Base-by-base conservation (phyloP, 2,797 vertebrate species). In the Paratrypauchen microcephalus region DNA sequence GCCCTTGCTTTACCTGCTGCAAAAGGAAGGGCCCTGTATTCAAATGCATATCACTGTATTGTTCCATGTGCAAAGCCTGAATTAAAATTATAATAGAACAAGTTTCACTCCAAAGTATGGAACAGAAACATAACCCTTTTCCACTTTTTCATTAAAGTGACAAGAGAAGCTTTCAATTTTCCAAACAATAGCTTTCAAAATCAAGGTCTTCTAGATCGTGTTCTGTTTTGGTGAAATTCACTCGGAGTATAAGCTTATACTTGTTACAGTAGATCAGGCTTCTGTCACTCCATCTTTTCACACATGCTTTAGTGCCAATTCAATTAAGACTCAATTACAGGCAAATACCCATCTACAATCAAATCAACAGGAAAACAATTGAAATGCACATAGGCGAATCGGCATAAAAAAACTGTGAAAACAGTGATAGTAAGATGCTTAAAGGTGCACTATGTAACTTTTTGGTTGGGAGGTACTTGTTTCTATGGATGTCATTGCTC, bases 251-350 rank as follows among this genome's bases (percentile, higher is more conserved):
- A 68, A 79, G 64, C 67, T 60, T 66, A 67, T 74, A 52, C 58
- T 18, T 65, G 32, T 36, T 36, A 83, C 32, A 36, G 32, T 36
- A 36, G 83, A 76, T 79, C 65, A 68, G 69, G 72, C 73, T 81
- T 69, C 74, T 69, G 74, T 82, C 75, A 75, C 78, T 73, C 73
- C 55, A 82, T 83, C 78, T 72, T 75, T 86, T 82, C 79, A 83
- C 80, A 72, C 77, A 65, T 81, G 71, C 79, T 83, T 87, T 79
- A 69, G 79, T 82, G 87, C 88, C 90, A 90, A 94, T 95, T 93
- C 92, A 95, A 95, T 96, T 94, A 94, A 90, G 92, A 92, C 85
- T 91, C 87, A 94, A 95, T 95, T 94, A 93, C 80, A 81, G 78
- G 70, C 83, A 69, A 76, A 72, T 65, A 54, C 64, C 23, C 32